Conservation (phyloP, 1,140 invertebrate genomes). For the Zaprionus vittiger region DNA sequence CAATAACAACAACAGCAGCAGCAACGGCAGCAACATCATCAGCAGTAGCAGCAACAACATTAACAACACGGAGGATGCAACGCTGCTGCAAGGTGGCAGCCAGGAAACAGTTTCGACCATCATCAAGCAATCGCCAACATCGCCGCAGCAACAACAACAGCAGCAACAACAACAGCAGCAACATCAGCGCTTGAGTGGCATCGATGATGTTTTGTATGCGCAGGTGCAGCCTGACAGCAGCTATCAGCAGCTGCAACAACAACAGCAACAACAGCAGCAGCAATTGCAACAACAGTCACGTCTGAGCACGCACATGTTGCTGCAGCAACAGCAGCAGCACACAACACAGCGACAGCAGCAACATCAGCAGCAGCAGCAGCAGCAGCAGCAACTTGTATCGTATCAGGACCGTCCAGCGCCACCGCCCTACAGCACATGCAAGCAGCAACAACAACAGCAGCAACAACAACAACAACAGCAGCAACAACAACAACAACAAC, state of each 20-base stretch:
- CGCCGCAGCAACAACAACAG: conserved; percentile 52
- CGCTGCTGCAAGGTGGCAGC: conserved; percentile 8
- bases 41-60: conserved; percentile 19
- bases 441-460: conserved; percentile 35
- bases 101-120: conserved; percentile 43
- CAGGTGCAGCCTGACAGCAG: conserved; percentile 47
- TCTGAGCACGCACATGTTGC: conserved; percentile 30
- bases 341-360: conserved; percentile 19
- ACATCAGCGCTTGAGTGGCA: conserved; percentile 36
- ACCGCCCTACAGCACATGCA: conserved; percentile 48
- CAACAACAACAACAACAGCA: conserved; percentile 35
- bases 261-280: conserved; percentile 40
- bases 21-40: not conserved
- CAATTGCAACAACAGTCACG: conserved; percentile 51
- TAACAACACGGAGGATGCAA: conserved; percentile 15
- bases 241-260: conserved; percentile 52
- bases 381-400: conserved; percentile 44
- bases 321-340: conserved; percentile 32
- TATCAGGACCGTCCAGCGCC: conserved; percentile 65
- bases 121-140: conserved; percentile 70
- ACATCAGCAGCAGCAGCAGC: conserved; percentile 38
- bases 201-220: conserved; percentile 54
- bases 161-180: conserved; percentile 50
- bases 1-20: conserved; percentile 29
- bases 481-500: not conserved